Percentiles rank a stretch among this genome's conserved stretches.
Conservation (phyloP, 2,888 invertebrate species). For the Taenaris catops region DNA sequence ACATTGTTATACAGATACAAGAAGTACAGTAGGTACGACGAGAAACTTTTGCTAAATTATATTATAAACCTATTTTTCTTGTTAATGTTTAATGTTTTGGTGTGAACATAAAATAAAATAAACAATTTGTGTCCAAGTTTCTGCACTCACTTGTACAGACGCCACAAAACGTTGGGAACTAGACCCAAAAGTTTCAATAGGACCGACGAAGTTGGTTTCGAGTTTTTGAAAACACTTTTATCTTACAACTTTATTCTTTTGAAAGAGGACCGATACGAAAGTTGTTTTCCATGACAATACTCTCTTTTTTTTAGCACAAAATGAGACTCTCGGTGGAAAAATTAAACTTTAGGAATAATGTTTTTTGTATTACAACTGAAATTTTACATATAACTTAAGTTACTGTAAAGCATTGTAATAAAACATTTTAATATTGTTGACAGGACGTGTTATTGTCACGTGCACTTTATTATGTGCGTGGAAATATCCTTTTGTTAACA, state of each 20-base stretch:
- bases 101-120: background rate
- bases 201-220: conserved; percentile 24
- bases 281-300: conserved; percentile 17
- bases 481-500: no score
- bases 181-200: conserved; percentile 21
- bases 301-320: conserved; percentile 5
- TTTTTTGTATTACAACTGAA: conserved; percentile 6
- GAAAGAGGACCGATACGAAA: conserved; percentile 24
- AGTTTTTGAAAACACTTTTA: conserved; percentile 28
- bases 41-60: no score
- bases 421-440: no score
- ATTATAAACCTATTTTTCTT: no score
- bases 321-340: conserved; percentile 8
- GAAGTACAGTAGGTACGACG: no score
- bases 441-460: no score
- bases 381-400: no score
- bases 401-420: no score
- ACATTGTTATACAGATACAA: no score
- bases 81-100: no score
- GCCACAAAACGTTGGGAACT: conserved; percentile 23
- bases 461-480: no score
- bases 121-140: conserved; percentile 1
- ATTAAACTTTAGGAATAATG: conserved; percentile 1
- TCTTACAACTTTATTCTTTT: conserved; percentile 30
- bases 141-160: conserved; percentile 14